Conservation (phyloP, 1,140 invertebrate genomes). For the Diabrotica undecimpunctata region DNA sequence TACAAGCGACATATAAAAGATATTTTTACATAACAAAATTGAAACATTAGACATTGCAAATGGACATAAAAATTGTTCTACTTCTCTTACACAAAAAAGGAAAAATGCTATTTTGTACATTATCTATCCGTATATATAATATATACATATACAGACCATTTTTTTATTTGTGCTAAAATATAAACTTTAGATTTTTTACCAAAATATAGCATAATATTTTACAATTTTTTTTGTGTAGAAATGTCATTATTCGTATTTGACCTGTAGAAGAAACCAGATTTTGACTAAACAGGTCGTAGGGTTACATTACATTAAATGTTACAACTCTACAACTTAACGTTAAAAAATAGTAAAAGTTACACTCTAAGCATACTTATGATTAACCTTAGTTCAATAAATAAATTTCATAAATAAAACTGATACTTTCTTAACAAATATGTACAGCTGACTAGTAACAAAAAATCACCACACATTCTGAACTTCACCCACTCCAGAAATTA, state of each 20-base stretch:
- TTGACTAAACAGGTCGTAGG: constrained; percentile 34
- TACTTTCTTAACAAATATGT: constrained; percentile 20
- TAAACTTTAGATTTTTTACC: constrained; percentile 41
- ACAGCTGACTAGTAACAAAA: constrained; percentile 23
- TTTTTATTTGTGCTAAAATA: constrained; percentile 43
- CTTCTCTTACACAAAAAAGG: constrained; percentile 36
- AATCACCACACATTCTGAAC: constrained; percentile 11
- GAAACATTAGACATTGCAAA: constrained; percentile 20
- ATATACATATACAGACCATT: constrained; percentile 19
- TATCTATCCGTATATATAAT: constrained; percentile 25
- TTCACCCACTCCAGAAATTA: background rate
- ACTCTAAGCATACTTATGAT: constrained; percentile 9
- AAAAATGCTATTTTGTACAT: constrained; percentile 41
- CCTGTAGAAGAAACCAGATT: constrained; percentile 29
- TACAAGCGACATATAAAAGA: constrained; percentile 9
- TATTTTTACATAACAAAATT: constrained; percentile 9
- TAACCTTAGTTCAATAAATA: constrained; percentile 21
- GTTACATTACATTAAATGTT: constrained; percentile 24
- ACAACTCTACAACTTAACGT: constrained; percentile 10
- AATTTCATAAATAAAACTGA: constrained; percentile 17
- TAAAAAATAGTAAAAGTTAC: constrained; percentile 14
- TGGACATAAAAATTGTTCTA: constrained; percentile 33
- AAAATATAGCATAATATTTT: constrained; percentile 41
- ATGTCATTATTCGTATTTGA: constrained; percentile 38
- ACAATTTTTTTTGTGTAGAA: constrained; percentile 39